These are phyloP conservation scores for Dysmachus trigonus DNA, from an alignment of 2,888 invertebrate genomes.

Conservation along the genomic window DNA sequence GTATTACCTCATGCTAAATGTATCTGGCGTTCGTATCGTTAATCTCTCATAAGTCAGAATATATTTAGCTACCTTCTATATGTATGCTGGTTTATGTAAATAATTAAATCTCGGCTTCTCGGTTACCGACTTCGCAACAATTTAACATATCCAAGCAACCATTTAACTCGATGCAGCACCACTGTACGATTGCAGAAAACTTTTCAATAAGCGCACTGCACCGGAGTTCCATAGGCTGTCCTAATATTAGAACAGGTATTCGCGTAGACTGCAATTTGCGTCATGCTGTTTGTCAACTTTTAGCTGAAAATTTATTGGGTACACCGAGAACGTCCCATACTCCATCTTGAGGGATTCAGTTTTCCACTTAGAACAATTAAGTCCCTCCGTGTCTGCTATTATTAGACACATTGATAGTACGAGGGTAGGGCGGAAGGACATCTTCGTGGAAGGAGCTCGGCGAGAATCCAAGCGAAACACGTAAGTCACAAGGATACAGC, in stretches of 20 bases:
- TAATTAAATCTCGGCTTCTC: background rate
- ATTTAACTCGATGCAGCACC: background rate
- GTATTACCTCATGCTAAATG: background rate
- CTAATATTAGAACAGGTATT: conserved; percentile 31
- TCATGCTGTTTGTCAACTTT: conserved; percentile 17
- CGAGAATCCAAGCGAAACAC: background rate
- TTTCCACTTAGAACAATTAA: background rate
- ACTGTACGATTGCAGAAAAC: background rate
- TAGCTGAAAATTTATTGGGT: background rate
- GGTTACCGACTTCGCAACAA: background rate
- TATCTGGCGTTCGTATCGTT: background rate
- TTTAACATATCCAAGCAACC: background rate
- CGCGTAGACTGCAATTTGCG: background rate
- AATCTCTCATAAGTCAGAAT: background rate
- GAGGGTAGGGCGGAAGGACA: background rate
- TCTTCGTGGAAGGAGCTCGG: background rate
- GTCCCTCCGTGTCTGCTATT: background rate
- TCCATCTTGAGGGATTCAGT: background rate
- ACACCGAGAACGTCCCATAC: background rate
- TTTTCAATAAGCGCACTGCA: background rate
- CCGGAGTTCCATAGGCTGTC: background rate
- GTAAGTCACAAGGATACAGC: background rate
- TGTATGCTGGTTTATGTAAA: background rate
- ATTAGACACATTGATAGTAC: background rate
- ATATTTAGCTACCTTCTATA: background rate